A percentile compares a stretch with the other conserved stretches of the same genome.
phyloP scores from a whole-genome alignment of 2,888 invertebrate genomes.

The Drosophila prolongata region DNA sequence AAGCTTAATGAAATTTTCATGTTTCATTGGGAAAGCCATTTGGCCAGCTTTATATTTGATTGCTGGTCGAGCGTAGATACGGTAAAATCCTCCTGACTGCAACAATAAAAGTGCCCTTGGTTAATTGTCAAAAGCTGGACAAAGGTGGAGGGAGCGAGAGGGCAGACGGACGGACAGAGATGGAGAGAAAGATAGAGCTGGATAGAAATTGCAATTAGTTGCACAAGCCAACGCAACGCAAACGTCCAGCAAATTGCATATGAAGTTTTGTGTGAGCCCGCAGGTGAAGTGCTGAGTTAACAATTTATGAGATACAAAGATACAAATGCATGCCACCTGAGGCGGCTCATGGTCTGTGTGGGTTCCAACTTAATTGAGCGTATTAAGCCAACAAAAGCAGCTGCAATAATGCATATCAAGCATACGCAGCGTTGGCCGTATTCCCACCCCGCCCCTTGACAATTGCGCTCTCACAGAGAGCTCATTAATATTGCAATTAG shows the following conservation, averaged over 20 bases:
- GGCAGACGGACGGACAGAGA: background rate
- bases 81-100: slow-evolving; percentile 2
- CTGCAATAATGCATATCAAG: slow-evolving; percentile 63
- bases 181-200: slow-evolving; percentile 1
- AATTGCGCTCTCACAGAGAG: slow-evolving; percentile 8
- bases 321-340: slow-evolving; percentile 37
- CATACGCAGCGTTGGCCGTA: slow-evolving; percentile 50
- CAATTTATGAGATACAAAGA: slow-evolving; percentile 48
- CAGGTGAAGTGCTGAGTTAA: slow-evolving; percentile 53
- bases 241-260: slow-evolving; percentile 31
- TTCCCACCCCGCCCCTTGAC: slow-evolving; percentile 14
- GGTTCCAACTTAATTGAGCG: slow-evolving; percentile 67
- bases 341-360: slow-evolving; percentile 26
- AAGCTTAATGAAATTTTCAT: slow-evolving; percentile 72
- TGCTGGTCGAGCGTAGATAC: slow-evolving; percentile 12
- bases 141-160: slow-evolving; percentile 2
- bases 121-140: slow-evolving; percentile 54
- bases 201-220: slow-evolving; percentile 70
- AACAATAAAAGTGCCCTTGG: slow-evolving; percentile 50
- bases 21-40: slow-evolving; percentile 66
- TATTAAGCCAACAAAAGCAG: slow-evolving; percentile 68
- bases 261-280: slow-evolving; percentile 41
- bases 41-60: slow-evolving; percentile 41
- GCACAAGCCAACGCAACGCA: slow-evolving; percentile 34
- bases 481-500: slow-evolving; percentile 51